phyloP scores from a whole-genome alignment of 2,797 vertebrate genomes.

The Pygocentrus nattereri region DNA sequence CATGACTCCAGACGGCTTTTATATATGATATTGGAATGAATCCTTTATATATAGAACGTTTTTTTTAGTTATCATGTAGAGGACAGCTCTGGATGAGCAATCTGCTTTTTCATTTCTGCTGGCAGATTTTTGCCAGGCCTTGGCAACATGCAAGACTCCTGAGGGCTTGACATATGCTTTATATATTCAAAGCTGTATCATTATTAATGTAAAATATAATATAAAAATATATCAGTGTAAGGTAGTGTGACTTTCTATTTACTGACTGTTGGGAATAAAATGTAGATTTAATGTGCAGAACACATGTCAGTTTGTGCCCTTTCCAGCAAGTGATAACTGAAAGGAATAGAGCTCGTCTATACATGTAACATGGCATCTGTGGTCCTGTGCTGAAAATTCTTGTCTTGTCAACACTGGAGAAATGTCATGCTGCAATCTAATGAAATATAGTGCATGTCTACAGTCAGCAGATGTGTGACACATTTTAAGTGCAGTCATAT shows the following conservation, averaged over 20 bases:
- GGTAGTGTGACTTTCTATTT: not conserved
- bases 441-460: not conserved
- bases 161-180: not conserved
- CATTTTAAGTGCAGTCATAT: not conserved
- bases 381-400: not conserved
- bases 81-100: not conserved
- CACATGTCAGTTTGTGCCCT: constrained; percentile 2
- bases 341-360: not conserved
- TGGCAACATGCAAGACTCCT: not conserved
- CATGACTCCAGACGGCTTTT: constrained; percentile 9
- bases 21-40: not conserved
- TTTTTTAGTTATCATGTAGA: not conserved
- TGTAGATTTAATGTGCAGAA: not conserved
- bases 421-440: not conserved
- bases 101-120: not conserved
- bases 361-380: not conserved
- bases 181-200: not conserved
- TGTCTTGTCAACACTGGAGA: constrained; percentile 12
- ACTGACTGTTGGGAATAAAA: constrained; percentile 4
- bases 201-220: not conserved
- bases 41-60: not conserved
- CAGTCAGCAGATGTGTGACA: not conserved
- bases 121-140: not conserved
- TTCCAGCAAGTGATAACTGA: not conserved
- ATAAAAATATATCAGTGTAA: no score